These are phyloP conservation scores for Eurytemora carolleeae DNA, from an alignment of 1,140 invertebrate species.

Conservation along the genomic window DNA sequence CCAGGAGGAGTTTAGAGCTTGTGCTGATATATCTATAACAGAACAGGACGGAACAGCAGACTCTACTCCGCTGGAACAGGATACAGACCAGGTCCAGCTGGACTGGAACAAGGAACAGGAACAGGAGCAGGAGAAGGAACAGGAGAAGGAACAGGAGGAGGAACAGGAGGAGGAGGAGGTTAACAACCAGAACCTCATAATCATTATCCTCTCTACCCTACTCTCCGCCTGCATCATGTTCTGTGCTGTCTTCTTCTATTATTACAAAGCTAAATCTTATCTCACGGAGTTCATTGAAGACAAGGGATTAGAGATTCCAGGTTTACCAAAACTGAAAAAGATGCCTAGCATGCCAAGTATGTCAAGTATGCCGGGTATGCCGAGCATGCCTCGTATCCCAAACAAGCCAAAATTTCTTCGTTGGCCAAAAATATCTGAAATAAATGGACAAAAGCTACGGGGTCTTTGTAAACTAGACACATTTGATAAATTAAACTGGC, in stretches of 20 bases:
- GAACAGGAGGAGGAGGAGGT: conserved; percentile 15
- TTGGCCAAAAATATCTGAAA: not conserved
- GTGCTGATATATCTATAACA: conserved; percentile 54
- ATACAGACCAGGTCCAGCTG: conserved; percentile 10
- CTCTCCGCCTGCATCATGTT: conserved; percentile 14
- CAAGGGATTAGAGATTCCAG: not conserved
- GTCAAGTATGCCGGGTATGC: not conserved
- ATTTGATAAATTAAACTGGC: not conserved
- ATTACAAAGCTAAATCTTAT: not conserved
- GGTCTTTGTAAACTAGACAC: not conserved
- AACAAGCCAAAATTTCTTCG: not conserved
- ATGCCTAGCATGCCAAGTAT: not conserved
- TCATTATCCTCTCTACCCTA: conserved; percentile 17
- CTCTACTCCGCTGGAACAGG: conserved; percentile 20
- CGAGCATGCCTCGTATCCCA: not conserved
- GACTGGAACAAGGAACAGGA: conserved; percentile 16
- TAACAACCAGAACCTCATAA: conserved; percentile 16
- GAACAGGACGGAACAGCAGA: conserved; percentile 24
- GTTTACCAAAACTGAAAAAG: not conserved
- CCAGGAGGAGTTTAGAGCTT: conserved; percentile 67
- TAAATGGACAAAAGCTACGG: not conserved
- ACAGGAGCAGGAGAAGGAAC: not conserved
- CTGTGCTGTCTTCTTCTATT: not conserved
- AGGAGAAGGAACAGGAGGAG: conserved; percentile 3
- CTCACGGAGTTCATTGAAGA: not conserved